Conservation (phyloP, 2,113 vertebrate species). For the Ammodytes marinus region DNA sequence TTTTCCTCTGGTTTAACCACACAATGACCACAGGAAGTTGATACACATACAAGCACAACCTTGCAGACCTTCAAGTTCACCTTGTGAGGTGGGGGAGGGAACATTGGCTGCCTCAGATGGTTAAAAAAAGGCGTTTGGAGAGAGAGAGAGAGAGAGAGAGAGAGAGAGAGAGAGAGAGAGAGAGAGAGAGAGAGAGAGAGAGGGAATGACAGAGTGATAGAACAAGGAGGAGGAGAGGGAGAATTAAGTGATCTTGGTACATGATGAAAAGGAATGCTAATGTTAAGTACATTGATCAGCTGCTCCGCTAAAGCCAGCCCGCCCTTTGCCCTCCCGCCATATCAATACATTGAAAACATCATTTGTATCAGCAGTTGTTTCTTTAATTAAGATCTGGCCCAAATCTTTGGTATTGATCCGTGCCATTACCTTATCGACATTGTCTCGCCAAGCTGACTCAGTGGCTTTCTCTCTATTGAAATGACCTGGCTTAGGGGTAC, state of each 20-base stretch:
- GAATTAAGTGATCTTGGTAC: slow-evolving; percentile 83
- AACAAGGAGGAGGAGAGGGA: slow-evolving; percentile 76
- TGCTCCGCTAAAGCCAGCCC: slow-evolving; percentile 77
- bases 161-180: slow-evolving; percentile 30
- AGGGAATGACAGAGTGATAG: slow-evolving; percentile 62
- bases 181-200: slow-evolving; percentile 40
- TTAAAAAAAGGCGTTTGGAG: slow-evolving; percentile 77
- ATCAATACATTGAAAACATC: slow-evolving; percentile 92
- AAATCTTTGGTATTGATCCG: slow-evolving; percentile 92
- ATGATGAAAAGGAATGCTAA: slow-evolving; percentile 90
- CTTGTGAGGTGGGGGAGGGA: slow-evolving; percentile 82
- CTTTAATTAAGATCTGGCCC: slow-evolving; percentile 96
- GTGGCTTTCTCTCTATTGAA: slow-evolving; percentile 83
- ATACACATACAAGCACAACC: slow-evolving; percentile 75
- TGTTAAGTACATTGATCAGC: slow-evolving; percentile 87
- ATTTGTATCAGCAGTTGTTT: slow-evolving; percentile 97
- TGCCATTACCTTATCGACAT: slow-evolving; percentile 92
- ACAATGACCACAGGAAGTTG: slow-evolving; percentile 73
- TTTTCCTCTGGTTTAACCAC: slow-evolving; percentile 64
- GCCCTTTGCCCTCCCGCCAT: slow-evolving; percentile 74
- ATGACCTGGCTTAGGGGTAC: slow-evolving; percentile 77
- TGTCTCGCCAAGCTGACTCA: slow-evolving; percentile 85
- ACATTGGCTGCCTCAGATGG: slow-evolving; percentile 61
- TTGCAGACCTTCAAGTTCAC: slow-evolving; percentile 86
- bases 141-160: slow-evolving; percentile 1